Base-by-base conservation (phyloP, 2,888 invertebrate species). In the Brenthis daphne region DNA sequence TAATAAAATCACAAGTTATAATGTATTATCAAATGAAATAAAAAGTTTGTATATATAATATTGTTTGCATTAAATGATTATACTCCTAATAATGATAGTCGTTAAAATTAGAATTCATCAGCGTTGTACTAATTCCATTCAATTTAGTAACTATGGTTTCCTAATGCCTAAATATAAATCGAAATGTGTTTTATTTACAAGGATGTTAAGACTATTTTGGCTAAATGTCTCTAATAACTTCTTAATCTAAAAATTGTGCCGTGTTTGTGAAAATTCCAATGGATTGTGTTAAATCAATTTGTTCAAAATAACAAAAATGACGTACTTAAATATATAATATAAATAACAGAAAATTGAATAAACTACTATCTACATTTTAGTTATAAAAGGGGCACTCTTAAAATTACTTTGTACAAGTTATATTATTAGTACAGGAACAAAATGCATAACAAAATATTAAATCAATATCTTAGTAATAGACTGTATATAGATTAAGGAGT, bases 181-280 rank as follows among this genome's bases (percentile, higher is more conserved):
- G 85, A 88, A 90, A 84, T 80, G 86, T 88, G 85, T 84, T 70
- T 74, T 91, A 92, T 92, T 79, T 92, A 91, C 92, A 92, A 87
- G 87, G 85, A 82, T 76, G 77, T 82, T 83, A 86, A 83, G 77
- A 81, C 90, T 92, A 92, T 90, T 92, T 92, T 92, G 92, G 92
- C 92, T 92, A 92, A 90, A 90, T 84, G 87, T 90, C 85, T 83
- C 90, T 92, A 89, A 81, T 89, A 89, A 90, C 81, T 82, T 80
- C 87, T 89, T 90, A 91, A 57, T 74, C 82, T 89, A 88, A 84
- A 86, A 80, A 85, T 91, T 90, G 92, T 92, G 92, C 91, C 90
- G 80, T 90, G 82, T 84, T 78, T 85, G 89, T 87, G 63, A 69
- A 68, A 57, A 43, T 63, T 6, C 53, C 33, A 63, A 53, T 37